Percentiles rank a stretch among this genome's conserved stretches.
These are phyloP conservation scores for Lycia hirtaria DNA, from an alignment of 2,888 invertebrate genomes.

Conservation along the genomic window DNA sequence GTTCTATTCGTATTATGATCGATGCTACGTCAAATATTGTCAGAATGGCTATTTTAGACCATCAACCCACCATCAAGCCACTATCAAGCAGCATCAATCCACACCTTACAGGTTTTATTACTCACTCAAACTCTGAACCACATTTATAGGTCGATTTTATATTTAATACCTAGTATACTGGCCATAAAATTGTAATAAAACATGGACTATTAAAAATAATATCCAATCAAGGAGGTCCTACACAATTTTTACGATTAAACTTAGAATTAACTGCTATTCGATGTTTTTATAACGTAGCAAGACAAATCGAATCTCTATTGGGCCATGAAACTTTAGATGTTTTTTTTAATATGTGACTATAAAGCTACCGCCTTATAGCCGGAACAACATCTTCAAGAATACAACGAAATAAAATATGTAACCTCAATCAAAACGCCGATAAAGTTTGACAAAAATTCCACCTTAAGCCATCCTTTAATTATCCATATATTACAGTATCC, in stretches of 20 bases:
- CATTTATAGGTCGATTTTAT: conserved; percentile 32
- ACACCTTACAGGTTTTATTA: conserved; percentile 41
- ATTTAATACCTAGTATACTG: conserved; percentile 34
- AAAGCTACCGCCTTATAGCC: conserved; percentile 77
- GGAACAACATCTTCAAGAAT: conserved; percentile 62
- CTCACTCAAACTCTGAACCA: conserved; percentile 52
- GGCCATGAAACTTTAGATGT: conserved; percentile 53
- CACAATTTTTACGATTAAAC: conserved; percentile 65
- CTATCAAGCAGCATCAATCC: too few relatives aligned
- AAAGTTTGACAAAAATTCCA: conserved; percentile 85
- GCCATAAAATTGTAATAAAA: conserved; percentile 55
- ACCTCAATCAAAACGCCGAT: conserved; percentile 84
- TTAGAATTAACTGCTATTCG: conserved; percentile 65
- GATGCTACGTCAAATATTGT: conserved; percentile 30
- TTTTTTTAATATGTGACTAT: conserved; percentile 62
- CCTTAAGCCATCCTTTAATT: conserved; percentile 83
- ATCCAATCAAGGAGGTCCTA: conserved; percentile 70
- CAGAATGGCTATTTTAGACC: conserved; percentile 31
- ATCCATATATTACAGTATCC: conserved; percentile 83
- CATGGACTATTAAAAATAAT: conserved; percentile 62
- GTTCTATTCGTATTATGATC: conserved; percentile 33
- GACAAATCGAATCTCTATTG: conserved; percentile 74
- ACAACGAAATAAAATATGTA: conserved; percentile 67
- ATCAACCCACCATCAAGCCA: too few relatives aligned
- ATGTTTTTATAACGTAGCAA: conserved; percentile 77